phyloP scores from a whole-genome alignment of 92 coral and sea anemone species.

The Palythoa caribaeorum region DNA sequence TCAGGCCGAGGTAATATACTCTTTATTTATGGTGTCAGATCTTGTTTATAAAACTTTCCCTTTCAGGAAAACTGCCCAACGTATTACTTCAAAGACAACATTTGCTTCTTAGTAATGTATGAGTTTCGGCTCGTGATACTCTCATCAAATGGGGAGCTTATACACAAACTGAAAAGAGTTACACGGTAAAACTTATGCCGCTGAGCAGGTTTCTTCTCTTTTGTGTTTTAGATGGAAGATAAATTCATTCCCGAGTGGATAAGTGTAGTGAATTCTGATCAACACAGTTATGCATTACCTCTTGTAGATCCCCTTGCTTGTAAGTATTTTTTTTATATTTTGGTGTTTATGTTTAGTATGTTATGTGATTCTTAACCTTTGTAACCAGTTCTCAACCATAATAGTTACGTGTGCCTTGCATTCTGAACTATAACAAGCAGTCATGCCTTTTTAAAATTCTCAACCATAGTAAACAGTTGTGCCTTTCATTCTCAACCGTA shows the following conservation, averaged over 20 bases:
- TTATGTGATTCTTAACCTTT: too few relatives aligned
- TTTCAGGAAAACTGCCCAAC: neutral
- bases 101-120: neutral
- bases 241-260: slow-evolving; percentile 74
- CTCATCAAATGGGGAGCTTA: neutral
- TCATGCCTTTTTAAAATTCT: too few relatives aligned
- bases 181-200: neutral
- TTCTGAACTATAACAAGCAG: too few relatives aligned
- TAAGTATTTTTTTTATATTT: slow-evolving; percentile 18
- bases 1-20: slow-evolving; percentile 61
- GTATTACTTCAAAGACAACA: neutral
- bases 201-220: neutral
- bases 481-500: too few relatives aligned
- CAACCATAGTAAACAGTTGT: too few relatives aligned
- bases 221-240: slow-evolving; percentile 65
- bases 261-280: slow-evolving; percentile 56
- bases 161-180: neutral
- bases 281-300: slow-evolving; percentile 72
- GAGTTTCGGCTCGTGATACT: neutral
- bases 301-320: slow-evolving; percentile 93
- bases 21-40: neutral
- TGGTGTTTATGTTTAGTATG: too few relatives aligned
- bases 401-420: too few relatives aligned
- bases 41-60: neutral
- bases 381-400: too few relatives aligned